These are phyloP conservation scores for Monoplex corrugatus DNA, from an alignment of 2,888 invertebrate species.

Conservation along the genomic window DNA sequence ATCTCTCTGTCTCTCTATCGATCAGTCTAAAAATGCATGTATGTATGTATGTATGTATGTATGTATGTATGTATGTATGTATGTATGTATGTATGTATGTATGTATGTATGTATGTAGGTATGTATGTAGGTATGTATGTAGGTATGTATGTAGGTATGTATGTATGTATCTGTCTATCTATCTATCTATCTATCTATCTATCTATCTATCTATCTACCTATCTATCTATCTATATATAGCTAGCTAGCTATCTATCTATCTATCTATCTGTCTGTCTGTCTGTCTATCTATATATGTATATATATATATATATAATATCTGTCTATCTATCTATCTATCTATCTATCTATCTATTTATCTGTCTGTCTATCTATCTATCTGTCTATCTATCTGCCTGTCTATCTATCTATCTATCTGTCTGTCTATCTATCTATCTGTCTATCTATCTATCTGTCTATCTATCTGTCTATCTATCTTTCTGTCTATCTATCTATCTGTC, in stretches of 20 bases:
- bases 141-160: background rate
- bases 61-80: too few species aligned
- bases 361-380: slow-evolving; percentile 12
- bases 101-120: too few species aligned
- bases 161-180: background rate
- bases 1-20: too few species aligned
- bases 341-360: slow-evolving; percentile 37
- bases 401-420: slow-evolving; percentile 23
- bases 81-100: slow-evolving; percentile 21
- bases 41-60: too few species aligned
- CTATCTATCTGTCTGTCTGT: slow-evolving; percentile 43
- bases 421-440: slow-evolving; percentile 5
- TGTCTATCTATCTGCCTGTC: slow-evolving; percentile 23
- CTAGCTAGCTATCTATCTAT: background rate
- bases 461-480: background rate
- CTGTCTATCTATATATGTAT: background rate
- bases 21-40: too few species aligned
- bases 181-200: background rate
- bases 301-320: too few species aligned
- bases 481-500: background rate
- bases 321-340: background rate
- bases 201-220: background rate
- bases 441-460: too few species aligned
- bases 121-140: too few species aligned
- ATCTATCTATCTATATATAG: background rate